A percentile compares a stretch with the other conserved stretches of the same genome.
These are phyloP conservation scores for Rhopalosiphum padi DNA, from an alignment of 1,140 invertebrate genomes.

Conservation along the genomic window DNA sequence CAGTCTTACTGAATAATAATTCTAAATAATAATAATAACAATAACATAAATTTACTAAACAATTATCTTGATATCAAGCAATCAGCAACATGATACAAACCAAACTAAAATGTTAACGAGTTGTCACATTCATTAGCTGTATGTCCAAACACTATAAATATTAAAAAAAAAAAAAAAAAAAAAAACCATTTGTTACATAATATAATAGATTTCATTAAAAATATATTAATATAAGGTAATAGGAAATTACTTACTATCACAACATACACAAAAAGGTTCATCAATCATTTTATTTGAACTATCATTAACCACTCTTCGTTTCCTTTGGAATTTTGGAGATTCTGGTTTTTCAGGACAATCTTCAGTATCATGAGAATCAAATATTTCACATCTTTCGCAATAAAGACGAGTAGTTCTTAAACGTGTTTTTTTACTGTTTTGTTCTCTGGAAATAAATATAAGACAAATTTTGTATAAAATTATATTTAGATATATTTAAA, in stretches of 20 bases:
- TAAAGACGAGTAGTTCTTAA: slow-evolving; percentile 79
- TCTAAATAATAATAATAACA: slow-evolving; percentile 10
- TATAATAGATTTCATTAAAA: neutral
- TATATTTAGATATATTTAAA: neutral
- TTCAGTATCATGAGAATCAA: slow-evolving; percentile 96
- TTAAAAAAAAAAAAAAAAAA: neutral
- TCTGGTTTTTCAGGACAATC: slow-evolving; percentile 77
- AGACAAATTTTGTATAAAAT: neutral
- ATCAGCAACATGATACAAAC: neutral
- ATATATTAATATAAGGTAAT: neutral
- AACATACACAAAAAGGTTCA: slow-evolving; percentile 55
- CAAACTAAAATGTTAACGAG: slow-evolving; percentile 40
- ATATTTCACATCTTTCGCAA: slow-evolving; percentile 97
- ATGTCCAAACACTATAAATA: slow-evolving; percentile 48
- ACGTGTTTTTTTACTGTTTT: slow-evolving; percentile 39
- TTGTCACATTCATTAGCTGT: slow-evolving; percentile 48
- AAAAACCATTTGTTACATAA: neutral
- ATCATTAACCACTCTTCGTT: slow-evolving; percentile 38
- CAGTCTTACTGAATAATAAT: slow-evolving; percentile 37
- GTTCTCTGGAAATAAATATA: slow-evolving; percentile 24
- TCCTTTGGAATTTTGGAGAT: slow-evolving; percentile 36
- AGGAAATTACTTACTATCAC: slow-evolving; percentile 42
- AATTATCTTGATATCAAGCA: neutral
- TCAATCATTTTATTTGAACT: neutral
- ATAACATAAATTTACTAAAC: neutral